These are phyloP conservation scores for Vultur gryphus DNA, from an alignment of 2,797 vertebrate genomes.

Conservation along the genomic window DNA sequence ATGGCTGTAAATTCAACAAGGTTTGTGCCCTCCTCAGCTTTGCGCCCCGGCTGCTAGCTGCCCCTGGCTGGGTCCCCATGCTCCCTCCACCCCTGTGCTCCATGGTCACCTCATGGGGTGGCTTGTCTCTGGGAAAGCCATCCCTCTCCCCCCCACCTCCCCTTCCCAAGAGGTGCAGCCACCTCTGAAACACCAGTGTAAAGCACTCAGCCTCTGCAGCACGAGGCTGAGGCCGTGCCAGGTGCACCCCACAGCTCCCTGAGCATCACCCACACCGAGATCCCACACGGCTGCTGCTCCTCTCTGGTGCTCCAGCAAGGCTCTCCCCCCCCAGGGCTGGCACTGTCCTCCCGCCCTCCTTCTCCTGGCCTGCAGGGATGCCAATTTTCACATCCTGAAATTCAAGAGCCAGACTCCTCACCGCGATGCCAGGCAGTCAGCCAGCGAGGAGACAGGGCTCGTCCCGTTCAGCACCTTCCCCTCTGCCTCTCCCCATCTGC, in stretches of 20 bases:
- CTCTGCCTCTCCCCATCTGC: neutral
- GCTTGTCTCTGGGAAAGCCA: neutral
- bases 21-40: neutral
- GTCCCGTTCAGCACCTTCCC: neutral
- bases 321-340: neutral
- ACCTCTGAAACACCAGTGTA: neutral
- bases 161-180: neutral
- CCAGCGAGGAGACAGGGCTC: fast-evolving
- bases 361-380: neutral
- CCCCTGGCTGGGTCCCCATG: neutral
- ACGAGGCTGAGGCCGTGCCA: neutral
- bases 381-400: neutral
- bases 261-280: neutral
- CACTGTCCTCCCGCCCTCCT: neutral
- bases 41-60: fast-evolving
- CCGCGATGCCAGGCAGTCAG: neutral
- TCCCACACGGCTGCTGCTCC: no score
- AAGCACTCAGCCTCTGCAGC: neutral
- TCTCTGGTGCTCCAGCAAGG: neutral
- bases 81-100: neutral
- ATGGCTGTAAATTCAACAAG: neutral
- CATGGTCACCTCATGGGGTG: fast-evolving
- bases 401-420: neutral
- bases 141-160: neutral
- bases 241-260: fast-evolving